Evolutionary conservation across 1,140 invertebrate species (phyloP).

Genomic region (Leptestheria dahalacensis): DNA sequence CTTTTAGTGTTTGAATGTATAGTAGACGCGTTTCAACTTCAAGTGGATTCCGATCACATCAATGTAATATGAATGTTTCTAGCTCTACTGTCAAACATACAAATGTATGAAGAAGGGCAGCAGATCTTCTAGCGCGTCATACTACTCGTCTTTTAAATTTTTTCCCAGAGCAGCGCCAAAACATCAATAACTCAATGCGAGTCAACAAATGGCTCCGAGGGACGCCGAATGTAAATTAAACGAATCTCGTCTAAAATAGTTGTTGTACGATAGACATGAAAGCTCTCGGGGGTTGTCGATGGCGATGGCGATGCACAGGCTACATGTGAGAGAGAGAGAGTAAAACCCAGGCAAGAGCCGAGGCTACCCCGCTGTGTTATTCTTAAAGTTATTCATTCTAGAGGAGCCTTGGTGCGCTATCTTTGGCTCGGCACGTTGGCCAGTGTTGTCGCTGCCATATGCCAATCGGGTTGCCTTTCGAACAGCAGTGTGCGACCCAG

Average conservation of each 20-base stretch:
- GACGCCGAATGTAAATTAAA: neutral
- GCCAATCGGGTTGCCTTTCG: neutral
- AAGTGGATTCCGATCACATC: too few species aligned
- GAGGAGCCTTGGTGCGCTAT: neutral
- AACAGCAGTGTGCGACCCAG: too few species aligned
- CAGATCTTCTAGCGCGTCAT: too few species aligned
- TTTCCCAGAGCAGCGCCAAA: too few species aligned
- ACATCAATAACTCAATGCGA: too few species aligned
- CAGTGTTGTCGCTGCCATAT: neutral
- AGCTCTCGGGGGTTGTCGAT: neutral
- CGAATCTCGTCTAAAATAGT: neutral
- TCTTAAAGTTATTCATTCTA: neutral
- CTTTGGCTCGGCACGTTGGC: neutral
- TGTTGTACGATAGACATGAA: neutral
- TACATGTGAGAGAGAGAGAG: neutral
- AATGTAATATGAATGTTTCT: too few species aligned
- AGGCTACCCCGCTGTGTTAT: neutral
- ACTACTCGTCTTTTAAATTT: too few species aligned
- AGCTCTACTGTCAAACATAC: too few species aligned
- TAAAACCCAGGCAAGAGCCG: neutral
- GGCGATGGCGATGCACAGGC: neutral
- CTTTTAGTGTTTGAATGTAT: too few species aligned
- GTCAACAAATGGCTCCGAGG: neutral
- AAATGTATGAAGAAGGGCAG: too few species aligned
- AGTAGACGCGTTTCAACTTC: too few species aligned